A percentile compares a stretch with the other conserved stretches of the same genome.
Conservation (phyloP, 2,888 invertebrate species). For the Iphiclides podalirius region DNA sequence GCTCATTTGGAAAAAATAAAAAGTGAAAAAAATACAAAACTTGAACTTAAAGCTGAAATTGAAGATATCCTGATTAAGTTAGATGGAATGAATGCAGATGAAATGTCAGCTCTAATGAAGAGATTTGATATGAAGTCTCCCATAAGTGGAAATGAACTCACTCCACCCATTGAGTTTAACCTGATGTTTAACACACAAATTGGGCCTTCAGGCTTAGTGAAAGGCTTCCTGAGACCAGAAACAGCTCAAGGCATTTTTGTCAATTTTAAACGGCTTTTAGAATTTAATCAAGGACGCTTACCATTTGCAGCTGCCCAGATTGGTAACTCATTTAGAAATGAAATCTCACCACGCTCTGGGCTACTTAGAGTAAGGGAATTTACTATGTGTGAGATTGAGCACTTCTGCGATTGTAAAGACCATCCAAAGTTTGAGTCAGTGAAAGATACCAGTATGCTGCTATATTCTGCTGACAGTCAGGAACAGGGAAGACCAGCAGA, state of each 20-base stretch:
- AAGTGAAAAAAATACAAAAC: conserved; percentile 89
- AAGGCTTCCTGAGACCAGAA: conserved; percentile 98
- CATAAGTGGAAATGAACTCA: conserved; percentile 94
- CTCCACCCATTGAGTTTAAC: conserved; percentile 98
- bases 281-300: conserved; percentile 97
- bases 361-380: conserved; percentile 97
- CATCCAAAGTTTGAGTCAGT: conserved; percentile 94
- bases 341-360: conserved; percentile 98
- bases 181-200: conserved; percentile 99
- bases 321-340: conserved; percentile 98
- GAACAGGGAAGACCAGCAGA: conserved; percentile 97
- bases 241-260: conserved; percentile 99
- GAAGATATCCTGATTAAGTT: conserved; percentile 89
- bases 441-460: conserved; percentile 85
- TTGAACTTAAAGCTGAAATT: conserved; percentile 86
- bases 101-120: conserved; percentile 91
- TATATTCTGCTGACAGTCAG: conserved; percentile 98
- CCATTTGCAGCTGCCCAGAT: conserved; percentile 99
- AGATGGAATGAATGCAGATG: conserved; percentile 94
- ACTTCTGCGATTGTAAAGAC: conserved; percentile 98
- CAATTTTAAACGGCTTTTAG: conserved; percentile 97
- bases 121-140: conserved; percentile 97
- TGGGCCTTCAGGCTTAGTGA: conserved; percentile 96
- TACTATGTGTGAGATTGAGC: conserved; percentile 99
- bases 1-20: conserved; percentile 92